These are phyloP conservation scores for Ormyrus pomaceus DNA, from an alignment of 2,888 invertebrate genomes.

Conservation along the genomic window DNA sequence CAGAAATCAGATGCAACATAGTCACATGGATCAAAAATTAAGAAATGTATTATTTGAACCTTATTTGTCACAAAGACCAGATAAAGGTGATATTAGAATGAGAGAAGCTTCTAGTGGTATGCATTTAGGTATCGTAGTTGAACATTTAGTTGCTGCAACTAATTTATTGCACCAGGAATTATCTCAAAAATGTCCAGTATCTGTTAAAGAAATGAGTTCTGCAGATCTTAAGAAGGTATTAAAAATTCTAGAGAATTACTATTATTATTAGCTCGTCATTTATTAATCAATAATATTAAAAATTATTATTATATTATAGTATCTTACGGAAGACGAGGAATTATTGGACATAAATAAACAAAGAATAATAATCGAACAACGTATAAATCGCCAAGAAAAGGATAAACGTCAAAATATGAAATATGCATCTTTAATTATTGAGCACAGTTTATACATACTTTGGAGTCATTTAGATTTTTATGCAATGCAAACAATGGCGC, in stretches of 20 bases:
- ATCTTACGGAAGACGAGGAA: constrained; percentile 69
- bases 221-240: constrained; percentile 77
- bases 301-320: constrained; percentile 55
- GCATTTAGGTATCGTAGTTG: constrained; percentile 70
- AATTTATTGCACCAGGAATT: constrained; percentile 68
- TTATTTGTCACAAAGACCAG: constrained; percentile 64
- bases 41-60: constrained; percentile 71
- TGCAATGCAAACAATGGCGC: constrained; percentile 80
- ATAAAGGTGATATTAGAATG: constrained; percentile 62
- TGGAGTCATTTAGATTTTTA: constrained; percentile 88
- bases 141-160: constrained; percentile 69
- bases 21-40: constrained; percentile 72
- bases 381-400: constrained; percentile 77
- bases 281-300: constrained; percentile 1
- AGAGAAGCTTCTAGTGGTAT: constrained; percentile 67
- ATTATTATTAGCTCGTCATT: background rate
- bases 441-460: constrained; percentile 84
- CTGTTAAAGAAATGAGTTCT: constrained; percentile 76
- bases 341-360: constrained; percentile 71
- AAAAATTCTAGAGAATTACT: background rate
- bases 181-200: constrained; percentile 65
- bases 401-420: constrained; percentile 80
- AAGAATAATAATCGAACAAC: constrained; percentile 73
- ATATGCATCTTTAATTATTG: constrained; percentile 82
- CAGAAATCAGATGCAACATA: constrained; percentile 78